These are phyloP conservation scores for Sebastes taczanowskii DNA, from an alignment of 2,797 vertebrate genomes.

Conservation along the genomic window DNA sequence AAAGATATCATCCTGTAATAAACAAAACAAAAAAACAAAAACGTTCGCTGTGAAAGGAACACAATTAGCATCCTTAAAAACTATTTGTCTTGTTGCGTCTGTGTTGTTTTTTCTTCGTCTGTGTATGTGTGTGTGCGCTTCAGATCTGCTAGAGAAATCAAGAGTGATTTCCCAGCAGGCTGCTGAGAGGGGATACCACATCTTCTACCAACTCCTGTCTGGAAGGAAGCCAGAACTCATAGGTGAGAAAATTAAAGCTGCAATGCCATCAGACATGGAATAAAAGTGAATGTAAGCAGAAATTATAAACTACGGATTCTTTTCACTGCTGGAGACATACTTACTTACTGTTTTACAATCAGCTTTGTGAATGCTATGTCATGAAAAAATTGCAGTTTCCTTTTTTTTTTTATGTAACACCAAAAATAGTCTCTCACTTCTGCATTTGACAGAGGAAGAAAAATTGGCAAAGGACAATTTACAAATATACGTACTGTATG, in stretches of 20 bases:
- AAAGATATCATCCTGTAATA: background rate
- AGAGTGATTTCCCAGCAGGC: slow-evolving; percentile 79
- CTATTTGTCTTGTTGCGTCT: background rate
- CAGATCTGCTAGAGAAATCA: slow-evolving; percentile 82
- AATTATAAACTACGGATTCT: background rate
- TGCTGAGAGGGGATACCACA: slow-evolving; percentile 75
- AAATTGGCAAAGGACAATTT: background rate
- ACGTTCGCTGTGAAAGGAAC: background rate
- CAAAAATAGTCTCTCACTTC: background rate
- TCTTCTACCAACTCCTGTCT: slow-evolving; percentile 84
- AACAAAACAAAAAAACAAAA: accelerated
- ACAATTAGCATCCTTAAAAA: background rate
- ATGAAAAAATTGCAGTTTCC: background rate
- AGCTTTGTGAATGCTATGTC: background rate
- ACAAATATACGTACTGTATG: background rate
- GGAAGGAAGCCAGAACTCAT: slow-evolving; percentile 77
- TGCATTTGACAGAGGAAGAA: background rate
- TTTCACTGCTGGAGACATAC: background rate
- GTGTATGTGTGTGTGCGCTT: background rate
- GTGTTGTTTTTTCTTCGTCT: background rate
- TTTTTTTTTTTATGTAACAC: background rate
- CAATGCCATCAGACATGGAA: background rate
- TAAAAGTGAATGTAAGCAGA: background rate
- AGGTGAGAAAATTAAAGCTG: slow-evolving; percentile 45
- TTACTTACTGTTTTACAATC: background rate